Percentiles rank a stretch among this genome's conserved stretches.
Evolutionary conservation across 2,797 vertebrate genomes (phyloP).

Genomic region (Gorsachius magnificus): DNA sequence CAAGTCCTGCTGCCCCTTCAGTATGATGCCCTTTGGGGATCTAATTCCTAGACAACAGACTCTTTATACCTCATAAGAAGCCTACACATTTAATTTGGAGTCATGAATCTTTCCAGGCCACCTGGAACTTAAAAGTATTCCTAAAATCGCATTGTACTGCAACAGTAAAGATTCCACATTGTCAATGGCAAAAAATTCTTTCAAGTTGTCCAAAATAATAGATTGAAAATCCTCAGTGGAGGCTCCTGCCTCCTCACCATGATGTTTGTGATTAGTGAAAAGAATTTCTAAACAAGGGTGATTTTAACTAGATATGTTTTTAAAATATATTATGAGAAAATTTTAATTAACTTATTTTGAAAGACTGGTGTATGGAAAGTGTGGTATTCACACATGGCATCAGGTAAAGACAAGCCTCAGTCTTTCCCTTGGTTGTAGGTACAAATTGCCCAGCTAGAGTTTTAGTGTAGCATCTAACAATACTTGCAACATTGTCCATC

Average conservation of each 20-base stretch:
- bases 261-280: background rate
- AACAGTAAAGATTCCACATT: background rate
- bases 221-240: background rate
- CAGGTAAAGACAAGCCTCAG: background rate
- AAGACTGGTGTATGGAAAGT: background rate
- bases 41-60: background rate
- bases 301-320: background rate
- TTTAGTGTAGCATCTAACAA: background rate
- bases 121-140: background rate
- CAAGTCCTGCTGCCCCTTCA: background rate
- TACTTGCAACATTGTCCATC: background rate
- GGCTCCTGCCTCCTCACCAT: background rate
- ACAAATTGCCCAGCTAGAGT: background rate
- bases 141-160: background rate
- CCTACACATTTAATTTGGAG: background rate
- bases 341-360: background rate
- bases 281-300: background rate
- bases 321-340: background rate
- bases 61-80: background rate
- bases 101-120: background rate
- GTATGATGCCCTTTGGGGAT: background rate
- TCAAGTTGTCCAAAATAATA: background rate
- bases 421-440: background rate
- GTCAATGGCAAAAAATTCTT: background rate
- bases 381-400: background rate